Conservation (phyloP, 1,140 invertebrate genomes). For the Drosophila tristis region DNA sequence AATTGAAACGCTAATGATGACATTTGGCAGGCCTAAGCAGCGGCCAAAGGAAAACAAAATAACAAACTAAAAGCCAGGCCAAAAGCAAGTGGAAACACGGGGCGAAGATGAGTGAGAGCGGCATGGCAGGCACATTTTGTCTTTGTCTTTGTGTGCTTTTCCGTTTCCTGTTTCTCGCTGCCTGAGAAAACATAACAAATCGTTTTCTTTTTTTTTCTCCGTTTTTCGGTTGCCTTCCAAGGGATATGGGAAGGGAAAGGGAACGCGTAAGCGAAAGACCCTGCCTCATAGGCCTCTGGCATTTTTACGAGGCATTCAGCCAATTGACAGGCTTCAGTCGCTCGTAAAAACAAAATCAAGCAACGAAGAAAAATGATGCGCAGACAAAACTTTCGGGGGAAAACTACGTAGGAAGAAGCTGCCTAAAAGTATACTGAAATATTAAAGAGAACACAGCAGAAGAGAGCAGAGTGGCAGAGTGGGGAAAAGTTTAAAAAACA, state of each 20-base stretch:
- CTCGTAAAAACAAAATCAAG: slow-evolving; percentile 78
- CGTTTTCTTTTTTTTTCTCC: slow-evolving; percentile 48
- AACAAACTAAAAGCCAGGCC: slow-evolving; percentile 67
- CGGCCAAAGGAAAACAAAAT: slow-evolving; percentile 55
- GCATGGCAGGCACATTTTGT: slow-evolving; percentile 14
- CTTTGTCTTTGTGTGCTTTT: slow-evolving; percentile 63
- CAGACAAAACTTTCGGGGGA: slow-evolving; percentile 62
- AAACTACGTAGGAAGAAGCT: slow-evolving; percentile 46
- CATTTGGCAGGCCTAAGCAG: slow-evolving; percentile 77
- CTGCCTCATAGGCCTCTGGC: slow-evolving; percentile 66
- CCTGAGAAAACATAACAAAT: slow-evolving; percentile 79
- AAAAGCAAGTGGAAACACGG: slow-evolving; percentile 30
- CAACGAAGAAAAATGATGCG: slow-evolving; percentile 79
- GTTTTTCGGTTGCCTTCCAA: slow-evolving; percentile 12
- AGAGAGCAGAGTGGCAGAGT: background rate
- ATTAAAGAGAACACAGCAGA: slow-evolving; percentile 54
- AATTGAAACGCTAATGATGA: slow-evolving; percentile 84
- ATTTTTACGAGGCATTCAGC: slow-evolving; percentile 83
- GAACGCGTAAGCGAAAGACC: background rate
- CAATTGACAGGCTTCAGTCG: slow-evolving; percentile 83
- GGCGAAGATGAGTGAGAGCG: background rate
- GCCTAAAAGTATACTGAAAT: slow-evolving; percentile 76
- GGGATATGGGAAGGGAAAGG: background rate
- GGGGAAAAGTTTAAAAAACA: slow-evolving; percentile 62
- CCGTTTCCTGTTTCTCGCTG: slow-evolving; percentile 70